Base-by-base conservation (phyloP, 2,797 vertebrate species). In the Serranus cabrilla region DNA sequence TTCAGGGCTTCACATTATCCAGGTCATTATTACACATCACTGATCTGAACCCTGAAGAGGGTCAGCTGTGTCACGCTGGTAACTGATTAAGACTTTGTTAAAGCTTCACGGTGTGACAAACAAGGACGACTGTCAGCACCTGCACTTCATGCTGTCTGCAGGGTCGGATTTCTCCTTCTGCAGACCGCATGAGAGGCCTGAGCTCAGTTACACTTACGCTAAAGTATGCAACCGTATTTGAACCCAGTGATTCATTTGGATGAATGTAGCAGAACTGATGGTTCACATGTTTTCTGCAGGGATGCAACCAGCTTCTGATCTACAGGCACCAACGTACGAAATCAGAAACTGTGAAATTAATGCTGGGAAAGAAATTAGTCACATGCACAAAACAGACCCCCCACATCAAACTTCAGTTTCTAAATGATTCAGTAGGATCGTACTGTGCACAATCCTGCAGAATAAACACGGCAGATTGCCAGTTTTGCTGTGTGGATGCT, bases 31-130 rank as follows among this genome's bases (percentile, higher is more conserved):
- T 64, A 62, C 37, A 49, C 45, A 49, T 21, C 25, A 55, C 1
- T 42, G 21, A 64, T 71, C 56, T 76, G 11, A 73, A 46, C 31
- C 47, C 37, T 64, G 43, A 73, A 58, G 10, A 59, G 17, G 71
- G 61, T 59, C n/a, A 10, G 21, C 34, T 58, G 57, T 49, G 23
- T 17, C 23, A 13, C 9, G 46, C 40, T 45, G 56, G 16, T 42
- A 10, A 57, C 2, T 25, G 43, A 49, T 58, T 16, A 46, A 13
- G 9, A 13, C 25, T 80, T 76, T 67, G 27, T 75, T 39, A 51
- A 54, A 47, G 20, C 5, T 63, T 39, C 45, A 5, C 37, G 25
- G 16, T 72, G 20, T 21, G 65, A 65, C 56, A 82, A 75, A 63
- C 10, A 45, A 79, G 42, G 58, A 46, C 11, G 17, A n/a, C 43